These are phyloP conservation scores for Orthosia gothica DNA, from an alignment of 2,888 invertebrate genomes.

Conservation along the genomic window DNA sequence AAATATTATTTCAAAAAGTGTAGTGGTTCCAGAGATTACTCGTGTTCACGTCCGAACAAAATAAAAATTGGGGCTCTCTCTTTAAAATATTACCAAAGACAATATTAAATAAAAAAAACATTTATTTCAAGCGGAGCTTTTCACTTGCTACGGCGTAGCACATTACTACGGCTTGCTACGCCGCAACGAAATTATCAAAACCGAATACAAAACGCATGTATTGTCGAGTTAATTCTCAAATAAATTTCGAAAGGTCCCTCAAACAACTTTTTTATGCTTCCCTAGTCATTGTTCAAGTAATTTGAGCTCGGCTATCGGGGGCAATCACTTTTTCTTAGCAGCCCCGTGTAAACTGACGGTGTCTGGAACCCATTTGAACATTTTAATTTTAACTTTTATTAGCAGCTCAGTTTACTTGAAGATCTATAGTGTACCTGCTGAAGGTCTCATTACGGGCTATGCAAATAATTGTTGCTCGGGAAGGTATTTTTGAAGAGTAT, in stretches of 20 bases:
- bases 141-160: conserved; percentile 48
- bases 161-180: conserved; percentile 36
- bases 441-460: conserved; percentile 35
- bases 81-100: no score
- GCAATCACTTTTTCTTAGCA: conserved; percentile 69
- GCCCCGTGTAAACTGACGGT: conserved; percentile 41
- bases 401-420: conserved; percentile 27
- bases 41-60: no score
- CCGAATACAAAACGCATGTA: conserved; percentile 23
- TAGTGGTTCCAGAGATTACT: no score
- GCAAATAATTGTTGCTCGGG: conserved; percentile 12
- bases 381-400: conserved; percentile 62
- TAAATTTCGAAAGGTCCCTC: conserved; percentile 39
- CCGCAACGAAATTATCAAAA: conserved; percentile 43
- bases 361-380: conserved; percentile 53
- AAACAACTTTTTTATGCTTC: conserved; percentile 40
- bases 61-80: no score
- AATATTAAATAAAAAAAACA: no score
- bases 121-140: neutral
- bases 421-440: conserved; percentile 20
- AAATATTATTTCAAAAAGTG: no score
- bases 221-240: conserved; percentile 37
- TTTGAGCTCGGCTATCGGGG: conserved; percentile 60
- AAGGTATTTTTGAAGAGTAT: neutral
- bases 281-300: conserved; percentile 48